These are phyloP conservation scores for Lethrus apterus DNA, from an alignment of 1,140 invertebrate species.

Conservation along the genomic window DNA sequence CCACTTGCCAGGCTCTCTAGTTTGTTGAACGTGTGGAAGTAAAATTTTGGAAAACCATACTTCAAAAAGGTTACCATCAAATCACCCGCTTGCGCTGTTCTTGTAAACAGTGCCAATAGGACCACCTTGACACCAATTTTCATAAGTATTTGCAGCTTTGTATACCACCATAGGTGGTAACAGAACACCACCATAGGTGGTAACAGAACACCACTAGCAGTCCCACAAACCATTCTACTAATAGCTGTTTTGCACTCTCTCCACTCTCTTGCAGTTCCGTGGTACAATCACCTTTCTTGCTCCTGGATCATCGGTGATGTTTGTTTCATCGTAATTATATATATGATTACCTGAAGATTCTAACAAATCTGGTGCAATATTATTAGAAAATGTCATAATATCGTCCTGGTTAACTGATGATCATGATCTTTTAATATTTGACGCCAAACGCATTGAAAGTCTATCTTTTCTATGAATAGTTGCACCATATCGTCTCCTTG, in stretches of 20 bases:
- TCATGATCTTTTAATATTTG: not conserved
- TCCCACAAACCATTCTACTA: conserved; percentile 30
- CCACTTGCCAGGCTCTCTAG: too few species aligned
- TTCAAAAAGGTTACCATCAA: conserved; percentile 32
- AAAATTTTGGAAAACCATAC: conserved; percentile 26
- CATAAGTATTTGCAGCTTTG: conserved; percentile 28
- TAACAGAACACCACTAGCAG: conserved; percentile 14
- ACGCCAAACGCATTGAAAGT: not conserved
- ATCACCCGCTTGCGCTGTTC: conserved; percentile 28
- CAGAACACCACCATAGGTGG: conserved; percentile 17
- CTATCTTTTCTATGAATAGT: not conserved
- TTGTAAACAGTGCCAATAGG: conserved; percentile 20
- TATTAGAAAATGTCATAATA: conserved; percentile 3
- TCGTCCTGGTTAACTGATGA: not conserved
- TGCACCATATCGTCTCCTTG: not conserved
- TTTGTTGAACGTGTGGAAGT: too few species aligned
- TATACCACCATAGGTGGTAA: conserved; percentile 31
- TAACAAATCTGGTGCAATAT: not conserved
- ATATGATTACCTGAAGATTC: not conserved
- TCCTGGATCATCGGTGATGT: conserved; percentile 20
- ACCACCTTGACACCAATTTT: conserved; percentile 29
- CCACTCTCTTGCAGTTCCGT: conserved; percentile 13
- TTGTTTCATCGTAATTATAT: conserved; percentile 22
- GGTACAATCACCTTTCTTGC: conserved; percentile 19
- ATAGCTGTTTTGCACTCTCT: conserved; percentile 20